Base-by-base conservation (phyloP, 2,797 vertebrate genomes). In the Pteropus rufus region DNA sequence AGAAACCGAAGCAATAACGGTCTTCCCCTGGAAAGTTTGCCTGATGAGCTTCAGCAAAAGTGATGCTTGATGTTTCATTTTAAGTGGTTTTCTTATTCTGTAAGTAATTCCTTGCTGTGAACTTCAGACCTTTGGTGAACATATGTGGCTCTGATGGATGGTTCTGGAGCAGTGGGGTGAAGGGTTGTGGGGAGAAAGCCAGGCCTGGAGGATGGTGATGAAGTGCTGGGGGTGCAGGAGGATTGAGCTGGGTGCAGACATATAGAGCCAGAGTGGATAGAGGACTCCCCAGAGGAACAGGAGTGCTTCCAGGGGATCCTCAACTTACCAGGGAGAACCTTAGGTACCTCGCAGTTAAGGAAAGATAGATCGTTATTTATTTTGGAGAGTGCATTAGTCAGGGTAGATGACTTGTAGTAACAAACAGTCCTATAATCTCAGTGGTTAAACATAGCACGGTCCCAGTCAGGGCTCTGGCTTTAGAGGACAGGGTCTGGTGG, bases 21-120 rank as follows among this genome's bases (percentile, higher is more conserved):
- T 31, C 60, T 80, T 41, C 77, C 80, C 4, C 36, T 26, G 46
- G 58, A 34, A 49, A 89, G 81, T 65, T 7, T 70, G 91, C 77
- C 79, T 89, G 83, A 76, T n/a, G 90, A 62, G 29, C 54, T 39
- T 41, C 75, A 52, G 79, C 34, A 36, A 76, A 69, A 72, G 56
- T 39, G 60, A 93, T 31, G 69, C 56, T 69, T 4, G 23, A 11
- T 16, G 41, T 70, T 86, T 60, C 18, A 75, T 72, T 54, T 95
- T 91, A 82, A 94, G 60, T 54, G 72, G 36, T 65, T 90, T 89
- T 67, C 81, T 58, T 36, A 41, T 70, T 77, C 85, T 15, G 46
- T 60, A 75, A 92, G 77, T 92, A 94, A 86, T 91, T 41, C 65
- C 91, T 58, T 86, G 84, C 93, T 70, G 83, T 36, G 81, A 83